Conservation (phyloP, 2,113 vertebrate species). For the Lepisosteus osseus region DNA sequence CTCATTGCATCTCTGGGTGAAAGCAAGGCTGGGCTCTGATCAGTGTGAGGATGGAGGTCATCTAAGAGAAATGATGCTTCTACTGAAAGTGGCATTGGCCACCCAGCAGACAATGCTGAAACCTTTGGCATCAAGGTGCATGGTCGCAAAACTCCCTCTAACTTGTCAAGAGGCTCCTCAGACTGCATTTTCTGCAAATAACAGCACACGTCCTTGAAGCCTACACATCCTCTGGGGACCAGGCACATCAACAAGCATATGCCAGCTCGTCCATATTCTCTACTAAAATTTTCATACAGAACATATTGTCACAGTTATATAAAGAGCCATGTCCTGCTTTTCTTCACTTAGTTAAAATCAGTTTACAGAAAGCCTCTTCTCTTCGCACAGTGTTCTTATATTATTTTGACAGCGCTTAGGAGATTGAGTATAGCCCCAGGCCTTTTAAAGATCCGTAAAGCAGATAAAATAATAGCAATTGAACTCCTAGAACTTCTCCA, state of each 20-base stretch:
- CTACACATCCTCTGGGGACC: neutral
- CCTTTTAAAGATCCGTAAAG: neutral
- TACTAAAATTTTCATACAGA: neutral
- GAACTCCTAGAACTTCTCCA: conserved; percentile 1
- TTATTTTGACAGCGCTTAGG: neutral
- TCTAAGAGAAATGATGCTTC: too few species aligned
- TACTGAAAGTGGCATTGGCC: too few species aligned
- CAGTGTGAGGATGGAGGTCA: too few species aligned
- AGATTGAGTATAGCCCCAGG: neutral
- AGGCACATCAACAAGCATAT: neutral
- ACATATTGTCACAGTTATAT: neutral
- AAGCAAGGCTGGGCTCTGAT: too few species aligned
- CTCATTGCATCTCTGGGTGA: too few species aligned
- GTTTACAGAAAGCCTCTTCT: neutral
- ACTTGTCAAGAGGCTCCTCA: neutral
- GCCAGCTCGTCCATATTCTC: neutral
- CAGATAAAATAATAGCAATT: neutral
- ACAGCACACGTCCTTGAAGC: neutral
- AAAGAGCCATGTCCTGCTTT: neutral
- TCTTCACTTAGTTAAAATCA: conserved; percentile 1
- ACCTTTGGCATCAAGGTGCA: too few species aligned
- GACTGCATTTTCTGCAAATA: neutral
- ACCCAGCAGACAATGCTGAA: too few species aligned
- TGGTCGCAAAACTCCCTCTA: too few species aligned
- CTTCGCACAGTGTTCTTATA: neutral